phyloP scores from a whole-genome alignment of 2,113 vertebrate genomes.

The Hepsetus odoe region DNA sequence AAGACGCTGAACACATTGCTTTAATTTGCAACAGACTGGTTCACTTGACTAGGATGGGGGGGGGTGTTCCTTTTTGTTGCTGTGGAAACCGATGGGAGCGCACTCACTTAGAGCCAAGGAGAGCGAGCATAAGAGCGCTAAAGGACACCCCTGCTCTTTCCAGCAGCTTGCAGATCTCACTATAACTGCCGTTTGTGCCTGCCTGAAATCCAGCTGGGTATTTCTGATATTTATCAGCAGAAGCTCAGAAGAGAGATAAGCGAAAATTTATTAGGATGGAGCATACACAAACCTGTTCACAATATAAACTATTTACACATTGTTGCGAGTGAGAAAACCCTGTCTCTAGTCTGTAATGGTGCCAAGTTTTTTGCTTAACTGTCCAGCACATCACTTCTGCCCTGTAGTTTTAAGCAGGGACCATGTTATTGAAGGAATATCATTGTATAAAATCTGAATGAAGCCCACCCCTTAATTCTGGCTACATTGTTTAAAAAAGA shows the following conservation, averaged over 20 bases:
- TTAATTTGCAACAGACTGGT: conserved; percentile 50
- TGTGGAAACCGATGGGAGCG: conserved; percentile 28
- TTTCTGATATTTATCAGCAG: not conserved
- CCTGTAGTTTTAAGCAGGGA: not conserved
- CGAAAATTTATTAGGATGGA: not conserved
- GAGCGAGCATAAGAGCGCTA: not conserved
- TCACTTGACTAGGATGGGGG: conserved; percentile 25
- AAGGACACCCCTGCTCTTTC: conserved; percentile 17
- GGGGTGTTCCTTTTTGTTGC: conserved; percentile 29
- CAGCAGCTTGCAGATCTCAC: conserved; percentile 1
- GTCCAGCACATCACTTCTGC: not conserved
- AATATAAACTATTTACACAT: conserved; percentile 28
- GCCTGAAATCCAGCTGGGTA: not conserved
- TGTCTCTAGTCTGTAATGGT: not conserved
- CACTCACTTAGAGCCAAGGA: conserved; percentile 4
- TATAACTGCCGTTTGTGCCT: not conserved
- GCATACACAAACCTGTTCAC: conserved; percentile 4
- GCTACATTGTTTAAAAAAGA: no score
- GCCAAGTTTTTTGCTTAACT: not conserved
- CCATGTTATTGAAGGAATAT: no score
- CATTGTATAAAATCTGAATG: no score
- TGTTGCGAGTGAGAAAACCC: not conserved
- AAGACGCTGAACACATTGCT: conserved; percentile 50
- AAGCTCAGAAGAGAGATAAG: not conserved
- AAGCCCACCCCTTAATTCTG: no score